phyloP scores from a whole-genome alignment of 2,888 invertebrate genomes.

The Ophioninae sp. region DNA sequence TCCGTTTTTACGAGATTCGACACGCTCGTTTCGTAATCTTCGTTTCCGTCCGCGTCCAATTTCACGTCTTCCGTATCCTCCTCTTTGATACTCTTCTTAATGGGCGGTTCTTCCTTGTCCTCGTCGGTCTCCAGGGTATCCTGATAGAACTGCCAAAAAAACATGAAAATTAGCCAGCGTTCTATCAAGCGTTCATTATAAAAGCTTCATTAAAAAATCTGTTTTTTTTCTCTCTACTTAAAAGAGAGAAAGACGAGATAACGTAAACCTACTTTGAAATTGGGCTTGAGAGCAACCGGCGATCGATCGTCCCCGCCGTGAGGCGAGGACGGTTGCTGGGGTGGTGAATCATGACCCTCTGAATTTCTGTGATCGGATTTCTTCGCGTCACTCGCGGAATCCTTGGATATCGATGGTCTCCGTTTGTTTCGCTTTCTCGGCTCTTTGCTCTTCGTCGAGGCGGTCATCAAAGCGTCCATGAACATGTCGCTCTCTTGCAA shows the following conservation, averaged over 20 bases:
- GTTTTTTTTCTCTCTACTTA: background rate
- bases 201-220: background rate
- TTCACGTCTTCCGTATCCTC: slow-evolving; percentile 68
- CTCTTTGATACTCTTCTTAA: slow-evolving; percentile 68
- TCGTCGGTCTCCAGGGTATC: slow-evolving; percentile 91
- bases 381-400: slow-evolving; percentile 83
- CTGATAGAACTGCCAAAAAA: slow-evolving; percentile 88
- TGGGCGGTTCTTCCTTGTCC: slow-evolving; percentile 81
- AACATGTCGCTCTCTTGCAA: slow-evolving; percentile 96
- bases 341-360: slow-evolving; percentile 75
- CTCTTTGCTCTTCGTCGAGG: slow-evolving; percentile 88
- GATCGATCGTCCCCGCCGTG: slow-evolving; percentile 77
- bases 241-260: background rate
- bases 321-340: slow-evolving; percentile 81
- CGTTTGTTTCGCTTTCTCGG: slow-evolving; percentile 89
- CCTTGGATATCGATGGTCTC: slow-evolving; percentile 87
- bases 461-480: slow-evolving; percentile 94
- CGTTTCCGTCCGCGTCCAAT: slow-evolving; percentile 74
- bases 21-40: slow-evolving; percentile 74
- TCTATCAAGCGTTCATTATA: background rate
- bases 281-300: slow-evolving; percentile 80
- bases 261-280: slow-evolving; percentile 79
- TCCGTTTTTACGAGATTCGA: slow-evolving; percentile 57
- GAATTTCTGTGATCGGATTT: slow-evolving; percentile 81
- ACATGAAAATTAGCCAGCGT: background rate